Conservation (phyloP, 2,113 vertebrate species). For the Paramormyrops kingsleyae region DNA sequence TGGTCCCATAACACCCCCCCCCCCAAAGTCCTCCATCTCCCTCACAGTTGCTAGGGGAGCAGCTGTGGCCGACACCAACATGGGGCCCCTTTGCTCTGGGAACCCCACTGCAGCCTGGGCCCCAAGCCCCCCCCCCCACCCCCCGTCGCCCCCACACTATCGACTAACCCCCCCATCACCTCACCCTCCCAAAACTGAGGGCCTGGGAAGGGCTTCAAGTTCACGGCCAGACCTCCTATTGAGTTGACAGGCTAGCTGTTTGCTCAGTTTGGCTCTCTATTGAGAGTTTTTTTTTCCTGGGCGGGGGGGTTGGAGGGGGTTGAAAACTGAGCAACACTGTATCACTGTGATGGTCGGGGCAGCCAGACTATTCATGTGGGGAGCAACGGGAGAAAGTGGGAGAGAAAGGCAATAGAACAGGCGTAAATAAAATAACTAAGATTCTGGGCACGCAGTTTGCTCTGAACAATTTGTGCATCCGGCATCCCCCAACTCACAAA, state of each 20-base stretch:
- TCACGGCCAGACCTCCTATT: slow-evolving; percentile 72
- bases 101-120: background rate
- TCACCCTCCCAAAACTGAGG: too few relatives aligned
- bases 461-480: slow-evolving; percentile 7
- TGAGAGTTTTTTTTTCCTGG: too few relatives aligned
- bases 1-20: background rate
- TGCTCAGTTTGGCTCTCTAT: slow-evolving; percentile 35
- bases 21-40: background rate
- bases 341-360: slow-evolving; percentile 9
- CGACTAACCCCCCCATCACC: background rate
- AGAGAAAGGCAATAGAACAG: background rate
- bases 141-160: background rate
- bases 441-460: slow-evolving; percentile 17
- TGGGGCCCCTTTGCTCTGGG: background rate
- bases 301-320: background rate
- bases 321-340: slow-evolving; percentile 18
- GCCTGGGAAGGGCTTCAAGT: slow-evolving; percentile 62
- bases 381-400: background rate
- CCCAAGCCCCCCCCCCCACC: background rate
- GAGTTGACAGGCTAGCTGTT: slow-evolving; percentile 73
- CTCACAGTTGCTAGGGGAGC: slow-evolving; percentile 16
- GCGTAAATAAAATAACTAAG: slow-evolving; percentile 11
- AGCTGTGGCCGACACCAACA: background rate
- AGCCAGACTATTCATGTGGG: slow-evolving; percentile 18
- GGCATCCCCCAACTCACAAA: background rate